These are phyloP conservation scores for Columba janthina DNA, from an alignment of 2,113 vertebrate genomes.

Conservation along the genomic window DNA sequence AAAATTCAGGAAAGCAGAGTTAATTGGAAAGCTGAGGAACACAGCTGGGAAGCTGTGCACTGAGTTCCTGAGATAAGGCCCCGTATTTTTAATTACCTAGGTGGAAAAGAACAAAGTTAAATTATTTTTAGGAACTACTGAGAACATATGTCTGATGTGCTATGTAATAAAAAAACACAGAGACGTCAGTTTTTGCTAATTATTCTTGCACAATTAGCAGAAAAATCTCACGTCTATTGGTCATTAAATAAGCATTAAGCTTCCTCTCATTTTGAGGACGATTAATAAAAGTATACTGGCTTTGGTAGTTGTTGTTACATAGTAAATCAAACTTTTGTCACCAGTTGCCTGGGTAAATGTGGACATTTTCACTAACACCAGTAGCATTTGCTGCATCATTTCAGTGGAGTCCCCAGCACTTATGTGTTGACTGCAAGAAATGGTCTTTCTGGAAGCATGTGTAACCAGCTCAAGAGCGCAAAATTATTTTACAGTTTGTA, in stretches of 20 bases:
- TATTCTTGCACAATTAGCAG: neutral
- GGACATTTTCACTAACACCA: neutral
- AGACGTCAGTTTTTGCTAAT: neutral
- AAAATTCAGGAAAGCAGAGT: neutral
- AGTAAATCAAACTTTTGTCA: neutral
- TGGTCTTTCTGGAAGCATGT: neutral
- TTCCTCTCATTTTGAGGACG: neutral
- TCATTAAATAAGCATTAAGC: neutral
- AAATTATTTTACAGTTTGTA: neutral
- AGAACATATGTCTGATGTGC: neutral
- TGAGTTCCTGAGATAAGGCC: constrained; percentile 28
- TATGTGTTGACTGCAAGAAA: neutral
- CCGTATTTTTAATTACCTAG: neutral
- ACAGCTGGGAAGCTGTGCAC: neutral
- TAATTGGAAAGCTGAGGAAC: constrained; percentile 16
- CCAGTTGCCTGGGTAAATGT: neutral
- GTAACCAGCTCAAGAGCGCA: neutral
- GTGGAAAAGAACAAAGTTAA: neutral
- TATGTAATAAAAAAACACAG: neutral
- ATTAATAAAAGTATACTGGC: neutral
- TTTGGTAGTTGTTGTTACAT: neutral
- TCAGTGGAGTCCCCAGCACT: neutral
- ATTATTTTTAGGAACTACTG: neutral
- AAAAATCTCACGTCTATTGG: neutral
- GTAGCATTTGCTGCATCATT: neutral